Base-by-base conservation (phyloP, 2,888 invertebrate genomes). In the Dolichopus griseipennis region DNA sequence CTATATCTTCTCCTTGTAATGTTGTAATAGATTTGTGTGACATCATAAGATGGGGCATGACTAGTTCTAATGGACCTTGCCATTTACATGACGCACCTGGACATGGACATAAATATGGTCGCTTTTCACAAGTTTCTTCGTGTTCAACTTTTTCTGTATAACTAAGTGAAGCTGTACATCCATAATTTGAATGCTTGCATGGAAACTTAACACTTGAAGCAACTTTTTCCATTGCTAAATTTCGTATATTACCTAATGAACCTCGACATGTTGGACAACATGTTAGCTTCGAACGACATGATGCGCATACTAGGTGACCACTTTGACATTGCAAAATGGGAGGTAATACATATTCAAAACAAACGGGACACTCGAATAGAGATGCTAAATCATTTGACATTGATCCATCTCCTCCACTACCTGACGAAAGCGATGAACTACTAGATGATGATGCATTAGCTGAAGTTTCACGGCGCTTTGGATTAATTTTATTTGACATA, bases 11-110 rank as follows among this genome's bases (percentile, higher is more conserved):
- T 67, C 94, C 96, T 86, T 98, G 97, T 70, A 99, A 84, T 66
- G 97, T 99, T 21, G 98, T 99, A 76, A 98, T 98, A 77, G 96
- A 96, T 83, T 98, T 98, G 82, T 98, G 97, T 68, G 92, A 91
- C 87, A 91, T 95, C 87, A 97, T 93, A 68, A 99, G 86, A 83
- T 99, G 99, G 34, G 93, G 92, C 98, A 99, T 99, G 65, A 99
- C 99, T 84, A 97, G 93, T 79, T 97, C 97, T 52, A 99, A 84
- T 63, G 95, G 92, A 52, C 99, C 99, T 80, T 97, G 96, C 99
- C 99, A 99, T 79, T 98, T 97, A 83, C 99, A 99, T 0, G 96
- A 95, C 41, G 97, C 96, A 63, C 98, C 98, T n/a, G 99, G 99
- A 79, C 99, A 99, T 37, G 99, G 99, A 81, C 99, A 99, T 72